Evolutionary conservation across 1,140 invertebrate species (phyloP).

Genomic region (Macrobrachium nipponense): DNA sequence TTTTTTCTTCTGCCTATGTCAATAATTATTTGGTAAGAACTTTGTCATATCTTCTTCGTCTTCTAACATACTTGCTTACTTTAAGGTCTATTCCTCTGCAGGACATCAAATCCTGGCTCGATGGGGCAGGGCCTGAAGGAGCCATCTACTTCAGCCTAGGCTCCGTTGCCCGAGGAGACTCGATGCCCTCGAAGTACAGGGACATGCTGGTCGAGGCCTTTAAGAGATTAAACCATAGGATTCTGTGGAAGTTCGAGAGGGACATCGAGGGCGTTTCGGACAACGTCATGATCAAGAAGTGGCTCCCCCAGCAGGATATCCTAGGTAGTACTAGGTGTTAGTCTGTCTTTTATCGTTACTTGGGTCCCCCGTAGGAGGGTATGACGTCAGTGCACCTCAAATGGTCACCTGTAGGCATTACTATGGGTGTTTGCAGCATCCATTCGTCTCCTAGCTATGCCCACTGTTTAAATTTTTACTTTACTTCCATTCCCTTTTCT

Average conservation of each 20-base stretch:
- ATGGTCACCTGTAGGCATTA: no score
- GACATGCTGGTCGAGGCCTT: constrained; percentile 26
- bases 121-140: not conserved
- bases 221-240: constrained; percentile 1
- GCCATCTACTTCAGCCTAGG: constrained; percentile 42
- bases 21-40: no score
- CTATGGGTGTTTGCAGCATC: no score
- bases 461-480: no score
- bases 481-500: no score
- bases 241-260: constrained; percentile 34
- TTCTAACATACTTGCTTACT: no score
- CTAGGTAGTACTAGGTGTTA: not conserved
- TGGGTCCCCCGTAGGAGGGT: no score
- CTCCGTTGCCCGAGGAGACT: not conserved
- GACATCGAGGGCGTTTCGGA: not conserved
- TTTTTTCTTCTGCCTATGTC: no score
- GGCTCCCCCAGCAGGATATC: constrained; percentile 40
- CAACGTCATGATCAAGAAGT: not conserved
- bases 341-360: no score
- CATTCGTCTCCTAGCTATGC: no score
- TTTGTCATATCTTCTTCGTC: no score
- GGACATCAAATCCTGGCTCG: constrained; percentile 3
- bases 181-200: not conserved
- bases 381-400: no score
- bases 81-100: not conserved